phyloP scores from a whole-genome alignment of 1,140 invertebrate species.

The Zaprionus kolodkinae region DNA sequence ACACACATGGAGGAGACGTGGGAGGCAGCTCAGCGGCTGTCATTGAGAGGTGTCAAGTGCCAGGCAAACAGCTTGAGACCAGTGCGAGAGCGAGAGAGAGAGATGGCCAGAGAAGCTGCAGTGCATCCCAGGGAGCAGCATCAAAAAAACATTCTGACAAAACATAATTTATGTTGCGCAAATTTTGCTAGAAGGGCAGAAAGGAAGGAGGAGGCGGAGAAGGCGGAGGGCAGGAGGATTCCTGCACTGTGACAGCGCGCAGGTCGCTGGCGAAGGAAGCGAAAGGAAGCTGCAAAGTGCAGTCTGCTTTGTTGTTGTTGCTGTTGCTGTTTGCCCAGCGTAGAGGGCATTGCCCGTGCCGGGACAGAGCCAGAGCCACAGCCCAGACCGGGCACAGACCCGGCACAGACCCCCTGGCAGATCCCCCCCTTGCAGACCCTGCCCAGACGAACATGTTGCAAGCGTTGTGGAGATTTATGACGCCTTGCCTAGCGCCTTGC shows the following conservation, averaged over 20 bases:
- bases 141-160: constrained; percentile 73
- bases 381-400: background rate
- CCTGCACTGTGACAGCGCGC: background rate
- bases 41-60: constrained; percentile 75
- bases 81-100: constrained; percentile 3
- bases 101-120: background rate
- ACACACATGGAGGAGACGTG: constrained; percentile 26
- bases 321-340: constrained; percentile 33
- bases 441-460: constrained; percentile 26
- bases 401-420: background rate
- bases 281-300: constrained; percentile 4
- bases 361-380: background rate
- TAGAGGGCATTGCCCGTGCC: constrained; percentile 31
- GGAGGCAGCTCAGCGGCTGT: constrained; percentile 63
- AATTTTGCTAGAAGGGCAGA: constrained; percentile 52
- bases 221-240: too few species aligned
- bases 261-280: background rate
- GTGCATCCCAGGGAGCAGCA: constrained; percentile 28
- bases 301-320: constrained; percentile 38
- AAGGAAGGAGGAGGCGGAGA: background rate
- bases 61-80: constrained; percentile 65
- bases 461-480: constrained; percentile 46
- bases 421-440: background rate
- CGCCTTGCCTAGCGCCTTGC: constrained; percentile 19
- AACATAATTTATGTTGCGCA: constrained; percentile 81